Conservation (phyloP, 2,888 invertebrate genomes). For the Phyllotreta cruciferae region DNA sequence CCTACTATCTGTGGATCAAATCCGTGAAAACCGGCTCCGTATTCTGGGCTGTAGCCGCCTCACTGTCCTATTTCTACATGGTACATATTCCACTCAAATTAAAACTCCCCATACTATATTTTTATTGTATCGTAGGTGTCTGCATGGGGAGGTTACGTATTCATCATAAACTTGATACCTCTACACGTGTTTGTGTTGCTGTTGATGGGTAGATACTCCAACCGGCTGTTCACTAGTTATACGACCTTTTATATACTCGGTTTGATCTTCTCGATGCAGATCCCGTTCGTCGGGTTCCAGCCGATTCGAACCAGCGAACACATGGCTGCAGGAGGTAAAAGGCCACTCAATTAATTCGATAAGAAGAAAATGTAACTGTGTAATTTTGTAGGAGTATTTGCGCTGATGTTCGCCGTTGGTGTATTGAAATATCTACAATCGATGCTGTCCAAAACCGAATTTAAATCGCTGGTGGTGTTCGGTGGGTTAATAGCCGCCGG, state of each 20-base stretch:
- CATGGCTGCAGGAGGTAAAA: conserved; percentile 81
- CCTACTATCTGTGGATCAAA: conserved; percentile 98
- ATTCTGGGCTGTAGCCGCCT: conserved; percentile 94
- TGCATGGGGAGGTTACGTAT: conserved; percentile 99
- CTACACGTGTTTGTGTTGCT: conserved; percentile 95
- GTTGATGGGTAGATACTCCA: conserved; percentile 94
- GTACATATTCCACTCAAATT: conserved; percentile 62
- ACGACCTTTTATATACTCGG: conserved; percentile 97
- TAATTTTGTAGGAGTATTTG: conserved; percentile 82
- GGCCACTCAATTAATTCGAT: background rate
- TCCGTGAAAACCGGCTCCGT: conserved; percentile 97
- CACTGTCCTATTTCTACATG: conserved; percentile 99
- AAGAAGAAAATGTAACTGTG: background rate
- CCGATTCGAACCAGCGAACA: conserved; percentile 99
- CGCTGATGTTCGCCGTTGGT: conserved; percentile 87
- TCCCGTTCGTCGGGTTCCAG: conserved; percentile 96
- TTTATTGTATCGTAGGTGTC: conserved; percentile 78
- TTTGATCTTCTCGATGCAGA: conserved; percentile 95
- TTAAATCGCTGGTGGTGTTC: conserved; percentile 84
- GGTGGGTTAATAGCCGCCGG: conserved; percentile 80
- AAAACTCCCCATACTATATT: conserved; percentile 7
- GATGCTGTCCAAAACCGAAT: conserved; percentile 86
- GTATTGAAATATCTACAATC: conserved; percentile 86
- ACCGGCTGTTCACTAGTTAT: conserved; percentile 92
- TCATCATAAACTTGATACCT: conserved; percentile 98